Base-by-base conservation (phyloP, 2,113 vertebrate genomes). In the Dicentrarchus labrax region DNA sequence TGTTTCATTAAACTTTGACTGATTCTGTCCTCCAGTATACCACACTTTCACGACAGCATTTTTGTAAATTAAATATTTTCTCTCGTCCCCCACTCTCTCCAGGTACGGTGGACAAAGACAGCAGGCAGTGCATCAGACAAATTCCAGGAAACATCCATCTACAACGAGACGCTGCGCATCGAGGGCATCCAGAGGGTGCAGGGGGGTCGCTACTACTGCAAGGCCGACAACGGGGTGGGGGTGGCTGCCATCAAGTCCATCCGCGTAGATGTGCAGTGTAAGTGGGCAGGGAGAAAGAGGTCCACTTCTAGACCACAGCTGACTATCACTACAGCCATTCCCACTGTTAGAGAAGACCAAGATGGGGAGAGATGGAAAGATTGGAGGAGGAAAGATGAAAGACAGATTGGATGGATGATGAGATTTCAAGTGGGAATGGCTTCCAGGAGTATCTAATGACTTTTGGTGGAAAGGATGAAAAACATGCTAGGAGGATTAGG, bases 241-340 rank as follows among this genome's bases (percentile, higher is more conserved):
- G 97, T 97, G 93, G 97, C 98, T 91, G 98, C 97, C 96, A 99
- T 99, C 97, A 99, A 98, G 97, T 99, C 98, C 96, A 99, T 99
- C 95, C 98, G 98, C 82, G 98, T 99, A 97, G 98, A 99, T 92
- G 98, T 99, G 95, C 98, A 99, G 95, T 99, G 98, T 99, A 97
- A 99, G 98, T 99, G 66, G 86, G 83, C 86, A 83, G 73, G 91
- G 89, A 90, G 76, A 73, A 83, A 82, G 39, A 83, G 69, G 60
- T 93, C 93, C 92, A 91, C 93, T 92, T 90, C 71, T 77, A 81
- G 80, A 89, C 91, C 90, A 90, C 89, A 86, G 85, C 80, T 81
- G 87, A 91, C 85, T 87, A 69, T 89, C 91, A 87, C 91, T 82
- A 22, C 47, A 86, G 90, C 89, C 79, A 84, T 94, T 94, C 91